Evolutionary conservation across 2,888 invertebrate genomes (phyloP).

Genomic region (Mycalesis mineus): DNA sequence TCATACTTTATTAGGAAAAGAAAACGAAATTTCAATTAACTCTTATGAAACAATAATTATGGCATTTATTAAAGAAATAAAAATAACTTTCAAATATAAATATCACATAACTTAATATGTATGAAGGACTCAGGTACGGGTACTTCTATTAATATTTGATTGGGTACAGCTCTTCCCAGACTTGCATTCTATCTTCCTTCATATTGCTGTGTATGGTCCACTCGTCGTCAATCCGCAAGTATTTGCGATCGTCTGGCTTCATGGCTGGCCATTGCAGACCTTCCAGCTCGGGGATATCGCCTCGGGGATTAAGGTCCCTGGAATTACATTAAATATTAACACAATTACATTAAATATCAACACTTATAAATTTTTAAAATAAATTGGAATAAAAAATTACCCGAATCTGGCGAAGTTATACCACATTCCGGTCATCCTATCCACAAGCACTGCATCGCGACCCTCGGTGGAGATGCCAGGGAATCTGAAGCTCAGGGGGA

Average conservation of each 20-base stretch:
- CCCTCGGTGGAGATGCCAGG: slow-evolving; percentile 50
- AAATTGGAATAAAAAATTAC: slow-evolving; percentile 35
- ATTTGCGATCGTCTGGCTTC: slow-evolving; percentile 40
- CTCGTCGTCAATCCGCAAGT: slow-evolving; percentile 40
- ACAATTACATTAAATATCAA: too few species aligned
- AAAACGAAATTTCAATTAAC: too few species aligned
- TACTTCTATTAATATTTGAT: slow-evolving; percentile 27
- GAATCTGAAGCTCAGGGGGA: slow-evolving; percentile 55
- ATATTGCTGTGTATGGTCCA: slow-evolving; percentile 40
- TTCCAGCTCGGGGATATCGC: slow-evolving; percentile 34
- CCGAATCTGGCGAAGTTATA: slow-evolving; percentile 71
- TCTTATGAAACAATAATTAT: too few species aligned
- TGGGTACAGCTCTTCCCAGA: slow-evolving; percentile 58
- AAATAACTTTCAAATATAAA: background rate
- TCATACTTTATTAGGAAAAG: too few species aligned
- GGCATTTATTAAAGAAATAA: background rate
- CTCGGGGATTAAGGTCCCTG: slow-evolving; percentile 47
- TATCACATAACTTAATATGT: background rate
- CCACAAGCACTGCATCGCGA: slow-evolving; percentile 59
- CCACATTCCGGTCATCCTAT: slow-evolving; percentile 62
- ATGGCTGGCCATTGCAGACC: slow-evolving; percentile 45
- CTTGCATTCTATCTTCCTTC: slow-evolving; percentile 42
- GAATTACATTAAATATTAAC: background rate
- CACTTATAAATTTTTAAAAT: too few species aligned
- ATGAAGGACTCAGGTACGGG: background rate